Conservation (phyloP, 2,113 vertebrate species). For the Hypocryptadius cinnamomeus region DNA sequence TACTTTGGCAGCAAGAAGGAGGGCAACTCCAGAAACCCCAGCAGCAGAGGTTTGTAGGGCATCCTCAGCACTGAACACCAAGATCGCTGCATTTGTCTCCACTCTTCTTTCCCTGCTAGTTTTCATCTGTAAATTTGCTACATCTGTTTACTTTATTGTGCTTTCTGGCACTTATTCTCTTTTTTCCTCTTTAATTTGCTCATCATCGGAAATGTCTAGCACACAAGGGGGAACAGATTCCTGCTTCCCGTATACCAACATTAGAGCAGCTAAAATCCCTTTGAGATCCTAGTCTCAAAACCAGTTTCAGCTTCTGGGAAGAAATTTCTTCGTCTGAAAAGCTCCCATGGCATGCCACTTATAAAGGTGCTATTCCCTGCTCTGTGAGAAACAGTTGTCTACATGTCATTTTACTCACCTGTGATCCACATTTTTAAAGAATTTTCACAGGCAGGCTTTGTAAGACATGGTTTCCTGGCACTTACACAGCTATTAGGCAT, state of each 20-base stretch:
- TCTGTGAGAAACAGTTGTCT: not conserved
- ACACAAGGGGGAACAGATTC: not conserved
- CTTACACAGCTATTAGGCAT: not conserved
- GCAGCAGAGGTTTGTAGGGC: not conserved
- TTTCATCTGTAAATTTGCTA: not conserved
- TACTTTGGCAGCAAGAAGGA: not conserved
- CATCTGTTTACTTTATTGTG: not conserved
- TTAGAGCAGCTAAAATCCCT: not conserved
- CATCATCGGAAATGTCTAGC: not conserved
- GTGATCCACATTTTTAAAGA: not conserved
- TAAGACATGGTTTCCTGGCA: conserved; percentile 29
- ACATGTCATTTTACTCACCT: not conserved
- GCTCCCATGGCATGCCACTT: not conserved
- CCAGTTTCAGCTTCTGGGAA: not conserved
- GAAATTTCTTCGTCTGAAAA: not conserved
- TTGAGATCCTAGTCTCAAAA: not conserved
- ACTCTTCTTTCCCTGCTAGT: not conserved
- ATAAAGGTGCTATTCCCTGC: not conserved
- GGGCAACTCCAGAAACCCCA: not conserved
- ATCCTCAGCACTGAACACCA: not conserved
- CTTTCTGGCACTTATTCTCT: not conserved
- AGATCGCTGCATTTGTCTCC: not conserved
- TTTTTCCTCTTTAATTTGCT: not conserved
- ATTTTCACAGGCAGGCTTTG: not conserved
- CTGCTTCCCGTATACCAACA: not conserved